Conservation (phyloP, 2,797 vertebrate species). For the Lutjanus campechanus region DNA sequence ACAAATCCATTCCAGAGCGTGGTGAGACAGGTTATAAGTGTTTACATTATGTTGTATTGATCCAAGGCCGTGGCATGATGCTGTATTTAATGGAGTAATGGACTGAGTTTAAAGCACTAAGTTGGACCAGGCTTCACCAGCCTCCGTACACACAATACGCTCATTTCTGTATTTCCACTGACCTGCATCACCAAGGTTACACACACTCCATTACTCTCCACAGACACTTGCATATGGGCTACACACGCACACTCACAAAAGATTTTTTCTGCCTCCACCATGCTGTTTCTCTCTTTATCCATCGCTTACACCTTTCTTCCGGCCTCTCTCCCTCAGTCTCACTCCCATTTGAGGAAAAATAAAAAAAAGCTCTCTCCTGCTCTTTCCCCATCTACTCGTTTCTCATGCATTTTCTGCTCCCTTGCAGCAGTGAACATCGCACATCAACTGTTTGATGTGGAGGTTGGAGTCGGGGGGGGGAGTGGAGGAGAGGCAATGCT, state of each 20-base stretch:
- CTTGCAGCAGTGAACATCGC: slow-evolving; percentile 63
- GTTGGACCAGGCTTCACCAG: slow-evolving; percentile 40
- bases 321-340: slow-evolving; percentile 35
- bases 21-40: slow-evolving; percentile 59
- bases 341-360: slow-evolving; percentile 47
- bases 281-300: slow-evolving; percentile 53
- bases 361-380: slow-evolving; percentile 50
- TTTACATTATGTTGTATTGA: slow-evolving; percentile 69
- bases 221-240: slow-evolving; percentile 41
- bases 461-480: slow-evolving; percentile 35
- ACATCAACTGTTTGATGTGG: slow-evolving; percentile 72
- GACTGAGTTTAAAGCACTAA: slow-evolving; percentile 55
- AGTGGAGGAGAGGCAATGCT: slow-evolving; percentile 54
- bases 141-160: slow-evolving; percentile 49
- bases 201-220: slow-evolving; percentile 61
- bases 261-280: slow-evolving; percentile 32
- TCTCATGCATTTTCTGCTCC: slow-evolving; percentile 63
- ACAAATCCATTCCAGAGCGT: slow-evolving; percentile 54
- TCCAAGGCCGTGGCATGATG: slow-evolving; percentile 64
- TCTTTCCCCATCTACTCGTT: slow-evolving; percentile 54
- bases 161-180: slow-evolving; percentile 65
- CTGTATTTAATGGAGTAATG: slow-evolving; percentile 78
- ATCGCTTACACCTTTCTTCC: slow-evolving; percentile 49
- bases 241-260: slow-evolving; percentile 44
- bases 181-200: slow-evolving; percentile 70